Evolutionary conservation across 2,888 invertebrate species (phyloP).

Genomic region (Apotomis capreana): DNA sequence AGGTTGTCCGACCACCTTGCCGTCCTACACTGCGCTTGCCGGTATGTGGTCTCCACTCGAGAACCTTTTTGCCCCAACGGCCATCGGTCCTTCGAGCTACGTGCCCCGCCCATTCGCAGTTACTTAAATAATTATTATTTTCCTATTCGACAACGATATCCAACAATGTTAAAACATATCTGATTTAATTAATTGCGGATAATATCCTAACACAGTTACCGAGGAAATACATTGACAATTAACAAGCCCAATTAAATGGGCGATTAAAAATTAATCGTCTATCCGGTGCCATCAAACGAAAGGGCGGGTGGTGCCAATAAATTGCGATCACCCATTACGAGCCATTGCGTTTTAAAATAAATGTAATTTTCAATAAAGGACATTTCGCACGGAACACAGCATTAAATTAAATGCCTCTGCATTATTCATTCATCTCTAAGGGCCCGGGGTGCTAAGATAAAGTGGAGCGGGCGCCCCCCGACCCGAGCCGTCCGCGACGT

Average conservation of each 20-base stretch:
- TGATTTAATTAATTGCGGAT: background rate
- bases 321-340: constrained; percentile 28
- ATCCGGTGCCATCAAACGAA: constrained; percentile 19
- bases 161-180: constrained; percentile 1
- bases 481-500: background rate
- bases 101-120: too few relatives aligned
- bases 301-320: background rate
- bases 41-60: too few relatives aligned
- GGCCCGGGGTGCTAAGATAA: constrained; percentile 25
- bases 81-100: too few relatives aligned
- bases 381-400: constrained; percentile 27
- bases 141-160: too few relatives aligned
- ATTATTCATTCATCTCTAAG: constrained; percentile 36
- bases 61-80: too few relatives aligned
- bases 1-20: too few relatives aligned
- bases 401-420: constrained; percentile 36
- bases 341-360: constrained; percentile 33
- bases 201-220: background rate
- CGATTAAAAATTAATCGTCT: constrained; percentile 30
- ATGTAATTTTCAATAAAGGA: constrained; percentile 36
- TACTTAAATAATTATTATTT: too few relatives aligned
- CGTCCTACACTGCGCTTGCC: too few relatives aligned
- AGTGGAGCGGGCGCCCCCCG: constrained; percentile 19
- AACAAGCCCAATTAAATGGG: constrained; percentile 23
- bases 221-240: constrained; percentile 12